These are phyloP conservation scores for Albula goreensis DNA, from an alignment of 2,113 vertebrate species.

Conservation along the genomic window DNA sequence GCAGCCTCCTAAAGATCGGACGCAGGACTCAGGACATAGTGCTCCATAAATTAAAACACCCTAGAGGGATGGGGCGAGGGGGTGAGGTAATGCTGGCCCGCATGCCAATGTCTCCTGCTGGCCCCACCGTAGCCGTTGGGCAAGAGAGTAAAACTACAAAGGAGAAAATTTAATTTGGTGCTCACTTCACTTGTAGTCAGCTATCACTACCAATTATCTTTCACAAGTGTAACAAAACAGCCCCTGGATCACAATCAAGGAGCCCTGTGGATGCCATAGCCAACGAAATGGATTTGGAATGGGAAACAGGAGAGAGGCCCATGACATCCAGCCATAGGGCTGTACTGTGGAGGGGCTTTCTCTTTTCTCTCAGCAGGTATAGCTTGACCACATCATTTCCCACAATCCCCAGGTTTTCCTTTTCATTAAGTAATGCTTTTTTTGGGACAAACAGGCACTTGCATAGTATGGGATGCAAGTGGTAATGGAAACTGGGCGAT, in stretches of 20 bases:
- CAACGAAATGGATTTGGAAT: background rate
- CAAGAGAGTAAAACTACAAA: background rate
- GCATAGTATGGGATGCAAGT: background rate
- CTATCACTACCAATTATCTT: background rate
- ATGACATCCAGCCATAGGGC: background rate
- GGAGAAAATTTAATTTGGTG: slow-evolving; percentile 12
- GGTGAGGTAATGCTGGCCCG: background rate
- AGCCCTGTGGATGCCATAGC: background rate
- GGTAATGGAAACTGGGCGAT: too few relatives aligned
- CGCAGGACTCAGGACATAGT: background rate
- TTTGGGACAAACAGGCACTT: background rate
- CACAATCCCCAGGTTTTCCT: background rate
- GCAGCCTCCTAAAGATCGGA: background rate
- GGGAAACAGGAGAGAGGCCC: background rate
- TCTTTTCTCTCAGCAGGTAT: background rate
- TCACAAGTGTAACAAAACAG: background rate
- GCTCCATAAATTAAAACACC: background rate
- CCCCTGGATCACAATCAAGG: background rate
- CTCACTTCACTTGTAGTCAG: background rate
- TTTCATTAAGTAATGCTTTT: background rate
- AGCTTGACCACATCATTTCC: background rate
- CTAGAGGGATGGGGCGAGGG: background rate
- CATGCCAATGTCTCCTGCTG: too few relatives aligned
- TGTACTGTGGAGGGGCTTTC: background rate
- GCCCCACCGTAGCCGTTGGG: background rate